phyloP scores from a whole-genome alignment of 2,797 vertebrate genomes.

The Esox masquinongy region DNA sequence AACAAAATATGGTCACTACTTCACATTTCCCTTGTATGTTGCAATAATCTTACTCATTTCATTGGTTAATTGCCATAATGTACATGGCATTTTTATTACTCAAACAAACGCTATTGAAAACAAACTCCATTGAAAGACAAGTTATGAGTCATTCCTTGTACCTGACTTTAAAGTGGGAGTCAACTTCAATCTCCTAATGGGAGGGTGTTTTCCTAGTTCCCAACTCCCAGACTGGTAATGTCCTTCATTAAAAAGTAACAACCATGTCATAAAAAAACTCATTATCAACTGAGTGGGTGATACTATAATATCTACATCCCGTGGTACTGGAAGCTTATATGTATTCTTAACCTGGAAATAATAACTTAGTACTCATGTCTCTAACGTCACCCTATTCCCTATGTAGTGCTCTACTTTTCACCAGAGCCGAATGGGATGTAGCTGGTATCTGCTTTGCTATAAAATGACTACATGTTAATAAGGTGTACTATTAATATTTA shows the following conservation, averaged over 20 bases:
- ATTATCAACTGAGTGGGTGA: background rate
- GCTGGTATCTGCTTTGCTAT: background rate
- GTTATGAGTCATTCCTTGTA: background rate
- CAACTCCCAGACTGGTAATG: background rate
- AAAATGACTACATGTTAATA: background rate
- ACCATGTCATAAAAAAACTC: background rate
- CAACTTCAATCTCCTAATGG: background rate
- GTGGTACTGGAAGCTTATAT: background rate
- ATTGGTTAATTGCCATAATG: background rate
- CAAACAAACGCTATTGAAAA: background rate
- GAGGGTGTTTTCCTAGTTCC: background rate
- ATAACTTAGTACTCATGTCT: background rate
- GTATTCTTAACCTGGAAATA: background rate
- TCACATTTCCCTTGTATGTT: background rate
- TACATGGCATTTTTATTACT: background rate
- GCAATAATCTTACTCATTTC: background rate
- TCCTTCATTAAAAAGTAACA: constrained; percentile 18
- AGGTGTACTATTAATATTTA: background rate
- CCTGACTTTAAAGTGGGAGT: background rate
- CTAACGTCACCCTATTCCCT: background rate
- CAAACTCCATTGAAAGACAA: background rate
- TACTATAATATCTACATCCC: background rate
- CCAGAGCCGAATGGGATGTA: background rate
- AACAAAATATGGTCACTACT: background rate
- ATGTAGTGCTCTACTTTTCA: background rate